Percentiles rank a stretch among this genome's conserved stretches.
phyloP scores from a whole-genome alignment of 2,888 invertebrate species.

The Andrena flavipes region DNA sequence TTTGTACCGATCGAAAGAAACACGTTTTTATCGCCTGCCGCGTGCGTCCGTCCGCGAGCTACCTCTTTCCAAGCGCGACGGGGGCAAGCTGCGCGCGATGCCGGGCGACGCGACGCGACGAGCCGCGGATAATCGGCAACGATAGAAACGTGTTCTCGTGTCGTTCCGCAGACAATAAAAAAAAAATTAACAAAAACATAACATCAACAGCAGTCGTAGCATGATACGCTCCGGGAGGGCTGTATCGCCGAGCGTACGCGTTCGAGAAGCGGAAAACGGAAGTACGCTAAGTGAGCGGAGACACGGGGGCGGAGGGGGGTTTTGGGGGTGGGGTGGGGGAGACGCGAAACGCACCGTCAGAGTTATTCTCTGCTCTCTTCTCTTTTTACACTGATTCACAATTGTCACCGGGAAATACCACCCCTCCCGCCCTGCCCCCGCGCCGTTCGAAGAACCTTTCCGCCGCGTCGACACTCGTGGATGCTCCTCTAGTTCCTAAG shows the following conservation, averaged over 20 bases:
- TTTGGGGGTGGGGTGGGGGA: neutral
- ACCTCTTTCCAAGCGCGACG: too few relatives aligned
- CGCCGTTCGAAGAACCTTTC: neutral
- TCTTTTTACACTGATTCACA: constrained; percentile 52
- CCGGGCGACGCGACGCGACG: neutral
- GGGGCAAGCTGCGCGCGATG: too few relatives aligned
- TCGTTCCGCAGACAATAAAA: constrained; percentile 76
- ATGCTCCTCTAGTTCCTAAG: constrained; percentile 53
- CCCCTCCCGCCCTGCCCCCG: neutral
- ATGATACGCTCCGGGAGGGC: constrained; percentile 73
- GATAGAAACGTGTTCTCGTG: constrained; percentile 72
- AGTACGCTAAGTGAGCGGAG: constrained; percentile 18
- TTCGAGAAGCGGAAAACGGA: constrained; percentile 50
- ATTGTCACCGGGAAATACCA: constrained; percentile 34
- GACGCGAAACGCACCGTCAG: constrained; percentile 1
- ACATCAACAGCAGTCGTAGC: constrained; percentile 83
- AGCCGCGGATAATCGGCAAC: constrained; percentile 25
- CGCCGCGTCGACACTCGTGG: constrained; percentile 43
- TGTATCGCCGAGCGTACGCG: constrained; percentile 55
- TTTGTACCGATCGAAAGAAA: constrained; percentile 75
- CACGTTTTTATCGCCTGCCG: constrained; percentile 69
- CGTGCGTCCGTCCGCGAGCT: neutral
- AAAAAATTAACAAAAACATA: constrained; percentile 83
- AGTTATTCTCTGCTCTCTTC: neutral
- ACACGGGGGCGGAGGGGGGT: constrained; percentile 10